phyloP scores from a whole-genome alignment of 2,888 invertebrate species.

The Cheilosia impressa region DNA sequence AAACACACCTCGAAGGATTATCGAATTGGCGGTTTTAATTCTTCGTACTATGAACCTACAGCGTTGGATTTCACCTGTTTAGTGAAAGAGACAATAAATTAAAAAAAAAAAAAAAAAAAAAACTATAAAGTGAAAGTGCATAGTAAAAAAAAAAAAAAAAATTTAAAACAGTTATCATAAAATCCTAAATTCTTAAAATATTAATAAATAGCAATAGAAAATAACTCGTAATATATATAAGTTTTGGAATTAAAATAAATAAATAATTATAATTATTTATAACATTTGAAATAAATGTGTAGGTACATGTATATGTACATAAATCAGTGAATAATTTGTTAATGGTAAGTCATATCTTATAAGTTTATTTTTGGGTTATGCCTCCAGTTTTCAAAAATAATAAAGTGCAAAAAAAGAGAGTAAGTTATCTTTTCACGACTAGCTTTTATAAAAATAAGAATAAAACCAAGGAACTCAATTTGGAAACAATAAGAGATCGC shows the following conservation, averaged over 20 bases:
- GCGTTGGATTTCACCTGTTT: constrained; percentile 4
- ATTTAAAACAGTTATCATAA: background rate
- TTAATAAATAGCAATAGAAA: background rate
- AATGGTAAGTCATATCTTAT: background rate
- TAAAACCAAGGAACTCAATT: background rate
- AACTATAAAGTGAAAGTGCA: background rate
- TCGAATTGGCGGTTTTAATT: background rate
- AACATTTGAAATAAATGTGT: background rate
- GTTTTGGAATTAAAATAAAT: background rate
- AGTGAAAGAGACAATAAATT: too few relatives aligned
- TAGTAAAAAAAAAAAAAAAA: background rate
- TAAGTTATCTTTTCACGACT: background rate
- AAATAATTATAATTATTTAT: background rate
- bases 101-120: background rate
- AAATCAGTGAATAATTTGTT: background rate
- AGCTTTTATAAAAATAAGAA: background rate
- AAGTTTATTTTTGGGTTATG: background rate
- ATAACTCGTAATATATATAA: background rate
- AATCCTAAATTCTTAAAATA: background rate
- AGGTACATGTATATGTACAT: too few relatives aligned
- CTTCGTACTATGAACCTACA: background rate
- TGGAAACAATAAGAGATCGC: background rate
- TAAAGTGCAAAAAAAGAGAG: background rate
- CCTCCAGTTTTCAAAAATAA: background rate
- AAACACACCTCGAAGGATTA: background rate